phyloP scores from a whole-genome alignment of 2,113 vertebrate species.

The Neopipo cinnamomea region DNA sequence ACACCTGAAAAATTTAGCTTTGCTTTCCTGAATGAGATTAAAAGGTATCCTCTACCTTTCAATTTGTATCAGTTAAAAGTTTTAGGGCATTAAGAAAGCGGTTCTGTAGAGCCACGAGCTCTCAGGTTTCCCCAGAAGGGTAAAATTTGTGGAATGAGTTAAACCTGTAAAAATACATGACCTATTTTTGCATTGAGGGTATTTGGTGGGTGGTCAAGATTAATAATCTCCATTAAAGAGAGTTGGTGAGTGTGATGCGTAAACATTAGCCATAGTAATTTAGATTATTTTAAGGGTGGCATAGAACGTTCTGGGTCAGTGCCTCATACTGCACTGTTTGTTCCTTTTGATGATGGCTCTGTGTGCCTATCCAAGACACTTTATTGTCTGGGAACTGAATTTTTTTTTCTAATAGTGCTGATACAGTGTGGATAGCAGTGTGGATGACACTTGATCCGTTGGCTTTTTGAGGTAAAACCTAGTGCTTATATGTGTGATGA shows the following conservation, averaged over 20 bases:
- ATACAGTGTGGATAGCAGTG: neutral
- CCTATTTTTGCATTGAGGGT: neutral
- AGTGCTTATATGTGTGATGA: neutral
- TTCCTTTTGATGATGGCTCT: neutral
- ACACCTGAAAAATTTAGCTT: neutral
- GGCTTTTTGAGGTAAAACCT: neutral
- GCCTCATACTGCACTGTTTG: neutral
- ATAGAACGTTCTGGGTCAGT: neutral
- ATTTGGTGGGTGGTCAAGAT: neutral
- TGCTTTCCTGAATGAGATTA: neutral
- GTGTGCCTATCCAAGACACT: neutral
- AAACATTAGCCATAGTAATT: neutral
- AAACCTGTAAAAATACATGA: neutral
- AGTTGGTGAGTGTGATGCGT: neutral
- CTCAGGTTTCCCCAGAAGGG: neutral
- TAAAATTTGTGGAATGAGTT: neutral
- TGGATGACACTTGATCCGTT: neutral
- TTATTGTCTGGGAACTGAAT: neutral
- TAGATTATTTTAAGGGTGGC: constrained; percentile 3
- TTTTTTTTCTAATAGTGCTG: neutral
- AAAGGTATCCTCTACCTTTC: neutral
- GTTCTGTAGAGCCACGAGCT: neutral
- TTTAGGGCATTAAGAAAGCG: neutral
- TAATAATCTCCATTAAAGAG: neutral
- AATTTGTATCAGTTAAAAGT: neutral